A percentile compares a stretch with the other conserved stretches of the same genome.
phyloP scores from a whole-genome alignment of 2,888 invertebrate species.

The Eilema caniola region DNA sequence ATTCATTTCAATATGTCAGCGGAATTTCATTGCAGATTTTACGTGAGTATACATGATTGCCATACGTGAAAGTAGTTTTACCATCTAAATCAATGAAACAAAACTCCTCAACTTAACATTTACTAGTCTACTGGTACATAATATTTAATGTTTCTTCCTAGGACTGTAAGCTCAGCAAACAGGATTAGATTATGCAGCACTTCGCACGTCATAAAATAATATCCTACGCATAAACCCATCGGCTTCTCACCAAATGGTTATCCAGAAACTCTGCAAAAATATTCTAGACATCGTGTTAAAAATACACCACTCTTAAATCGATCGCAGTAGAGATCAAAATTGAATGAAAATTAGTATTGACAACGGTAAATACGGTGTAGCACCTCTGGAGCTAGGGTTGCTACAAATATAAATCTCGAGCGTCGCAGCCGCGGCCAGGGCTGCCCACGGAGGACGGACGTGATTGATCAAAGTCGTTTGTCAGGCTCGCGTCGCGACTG shows the following conservation, averaged over 20 bases:
- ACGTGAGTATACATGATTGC: too few species aligned
- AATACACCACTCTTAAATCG: slow-evolving; percentile 29
- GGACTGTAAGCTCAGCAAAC: slow-evolving; percentile 35
- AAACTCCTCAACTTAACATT: slow-evolving; percentile 18
- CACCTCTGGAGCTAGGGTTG: slow-evolving; percentile 75
- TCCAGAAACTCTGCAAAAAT: slow-evolving; percentile 51
- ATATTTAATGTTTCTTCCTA: slow-evolving; percentile 32
- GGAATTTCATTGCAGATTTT: too few species aligned
- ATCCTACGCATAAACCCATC: slow-evolving; percentile 55
- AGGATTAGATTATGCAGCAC: slow-evolving; percentile 45
- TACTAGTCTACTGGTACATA: slow-evolving; percentile 7
- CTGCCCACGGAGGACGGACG: slow-evolving; percentile 77
- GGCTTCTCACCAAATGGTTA: slow-evolving; percentile 57
- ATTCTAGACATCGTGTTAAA: slow-evolving; percentile 23
- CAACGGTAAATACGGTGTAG: slow-evolving; percentile 59
- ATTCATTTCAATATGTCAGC: too few species aligned
- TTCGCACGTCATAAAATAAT: slow-evolving; percentile 54
- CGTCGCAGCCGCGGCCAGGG: slow-evolving; percentile 73
- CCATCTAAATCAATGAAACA: slow-evolving; percentile 13
- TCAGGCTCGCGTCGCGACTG: slow-evolving; percentile 83
- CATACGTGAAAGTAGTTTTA: too few species aligned
- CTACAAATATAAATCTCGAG: slow-evolving; percentile 68
- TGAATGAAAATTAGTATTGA: slow-evolving; percentile 57
- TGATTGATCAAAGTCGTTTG: slow-evolving; percentile 86
- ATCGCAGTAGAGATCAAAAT: slow-evolving; percentile 55